These are phyloP conservation scores for Apodemia hepburni DNA, from an alignment of 2,888 invertebrate species.

Conservation along the genomic window DNA sequence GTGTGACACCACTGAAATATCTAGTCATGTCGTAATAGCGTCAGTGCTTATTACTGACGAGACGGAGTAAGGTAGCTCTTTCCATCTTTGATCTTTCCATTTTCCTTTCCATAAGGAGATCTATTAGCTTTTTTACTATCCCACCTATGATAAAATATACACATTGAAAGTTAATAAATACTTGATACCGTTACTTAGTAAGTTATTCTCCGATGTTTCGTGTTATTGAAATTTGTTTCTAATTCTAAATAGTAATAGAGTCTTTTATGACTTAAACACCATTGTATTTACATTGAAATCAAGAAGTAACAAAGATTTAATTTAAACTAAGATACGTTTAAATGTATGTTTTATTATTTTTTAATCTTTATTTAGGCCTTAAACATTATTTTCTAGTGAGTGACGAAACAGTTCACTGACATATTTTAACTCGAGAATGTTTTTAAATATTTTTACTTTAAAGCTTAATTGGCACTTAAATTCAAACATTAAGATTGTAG, in stretches of 20 bases:
- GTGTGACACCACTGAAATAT: too few species aligned
- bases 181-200: too few species aligned
- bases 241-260: neutral
- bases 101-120: too few species aligned
- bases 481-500: neutral
- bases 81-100: too few species aligned
- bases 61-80: too few species aligned
- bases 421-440: neutral
- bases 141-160: too few species aligned
- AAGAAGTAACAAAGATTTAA: slow-evolving; percentile 1
- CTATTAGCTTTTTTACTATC: too few species aligned
- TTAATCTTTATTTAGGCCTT: neutral
- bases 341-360: neutral
- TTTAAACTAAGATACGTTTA: neutral
- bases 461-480: slow-evolving; percentile 3
- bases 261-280: neutral
- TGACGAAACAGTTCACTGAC: slow-evolving; percentile 10
- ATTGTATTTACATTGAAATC: neutral
- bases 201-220: too few species aligned
- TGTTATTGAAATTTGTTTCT: neutral
- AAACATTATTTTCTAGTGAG: neutral
- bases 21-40: too few species aligned
- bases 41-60: too few species aligned
- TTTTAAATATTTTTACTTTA: neutral
- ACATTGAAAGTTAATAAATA: too few species aligned